Conservation (phyloP, 2,888 invertebrate genomes). For the Pecten maximus region DNA sequence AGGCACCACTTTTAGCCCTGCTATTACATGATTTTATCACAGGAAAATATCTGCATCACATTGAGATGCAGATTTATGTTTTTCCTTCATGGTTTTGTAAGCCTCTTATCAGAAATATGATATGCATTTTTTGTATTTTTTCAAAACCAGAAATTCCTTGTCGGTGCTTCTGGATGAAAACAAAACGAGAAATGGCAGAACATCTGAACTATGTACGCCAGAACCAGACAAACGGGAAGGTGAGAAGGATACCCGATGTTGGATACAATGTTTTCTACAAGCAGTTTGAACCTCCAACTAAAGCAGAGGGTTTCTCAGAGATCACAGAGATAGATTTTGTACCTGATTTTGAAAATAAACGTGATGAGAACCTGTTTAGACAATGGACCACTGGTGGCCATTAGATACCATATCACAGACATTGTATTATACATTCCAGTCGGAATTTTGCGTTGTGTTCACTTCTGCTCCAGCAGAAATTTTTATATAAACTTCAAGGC, state of each 20-base stretch:
- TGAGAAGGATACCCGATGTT: conserved; percentile 79
- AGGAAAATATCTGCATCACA: too few species aligned
- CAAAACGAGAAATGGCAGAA: conserved; percentile 74
- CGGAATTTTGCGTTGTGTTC: not conserved
- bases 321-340: conserved; percentile 73
- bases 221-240: conserved; percentile 75
- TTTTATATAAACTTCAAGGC: not conserved
- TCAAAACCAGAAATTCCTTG: conserved; percentile 72
- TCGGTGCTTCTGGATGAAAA: conserved; percentile 77
- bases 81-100: too few species aligned
- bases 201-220: conserved; percentile 79
- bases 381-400: conserved; percentile 74
- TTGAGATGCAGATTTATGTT: too few species aligned
- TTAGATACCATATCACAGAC: conserved; percentile 23
- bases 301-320: conserved; percentile 76
- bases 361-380: conserved; percentile 72
- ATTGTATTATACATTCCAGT: not conserved
- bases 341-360: conserved; percentile 71
- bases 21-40: too few species aligned
- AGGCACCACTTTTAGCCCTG: too few species aligned
- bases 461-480: not conserved
- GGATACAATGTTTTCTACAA: conserved; percentile 80
- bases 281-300: conserved; percentile 74
- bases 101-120: too few species aligned
- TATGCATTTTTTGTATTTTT: conserved; percentile 26